Conservation (phyloP, 1,140 invertebrate genomes). For the Octopus bimaculoides region DNA sequence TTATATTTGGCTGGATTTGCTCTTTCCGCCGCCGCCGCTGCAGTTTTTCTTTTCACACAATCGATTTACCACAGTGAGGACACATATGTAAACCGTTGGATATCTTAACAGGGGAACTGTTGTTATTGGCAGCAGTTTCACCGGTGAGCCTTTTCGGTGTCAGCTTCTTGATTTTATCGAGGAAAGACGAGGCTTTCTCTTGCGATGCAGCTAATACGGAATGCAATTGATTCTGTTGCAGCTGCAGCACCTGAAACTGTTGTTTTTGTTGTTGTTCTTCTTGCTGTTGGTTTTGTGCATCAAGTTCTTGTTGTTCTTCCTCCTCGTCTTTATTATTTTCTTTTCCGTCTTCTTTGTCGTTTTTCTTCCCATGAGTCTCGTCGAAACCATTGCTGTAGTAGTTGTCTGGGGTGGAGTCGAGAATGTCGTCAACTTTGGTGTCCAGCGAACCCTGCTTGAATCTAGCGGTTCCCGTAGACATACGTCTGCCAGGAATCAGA, state of each 20-base stretch:
- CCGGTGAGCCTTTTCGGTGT: neutral
- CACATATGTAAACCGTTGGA: neutral
- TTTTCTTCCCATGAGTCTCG: neutral
- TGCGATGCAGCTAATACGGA: neutral
- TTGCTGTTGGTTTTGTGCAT: neutral
- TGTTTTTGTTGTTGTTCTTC: neutral
- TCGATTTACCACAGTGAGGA: neutral
- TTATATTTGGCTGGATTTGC: too few species aligned
- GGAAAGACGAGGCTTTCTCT: neutral
- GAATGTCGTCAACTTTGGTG: slow-evolving; percentile 55
- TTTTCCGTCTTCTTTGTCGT: neutral
- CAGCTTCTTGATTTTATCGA: neutral
- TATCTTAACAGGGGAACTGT: neutral
- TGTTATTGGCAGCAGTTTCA: neutral
- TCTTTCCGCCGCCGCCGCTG: too few species aligned
- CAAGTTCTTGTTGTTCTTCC: neutral
- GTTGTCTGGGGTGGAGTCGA: slow-evolving; percentile 30
- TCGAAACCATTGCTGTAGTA: neutral
- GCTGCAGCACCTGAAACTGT: neutral
- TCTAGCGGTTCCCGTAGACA: slow-evolving; percentile 17
- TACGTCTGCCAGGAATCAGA: slow-evolving; percentile 15
- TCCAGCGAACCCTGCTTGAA: slow-evolving; percentile 51
- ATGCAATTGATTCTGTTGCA: neutral
- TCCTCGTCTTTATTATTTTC: neutral
- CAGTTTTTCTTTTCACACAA: neutral